Evolutionary conservation across 2,797 vertebrate species (phyloP).

Genomic region (Sphaeramia orbicularis): DNA sequence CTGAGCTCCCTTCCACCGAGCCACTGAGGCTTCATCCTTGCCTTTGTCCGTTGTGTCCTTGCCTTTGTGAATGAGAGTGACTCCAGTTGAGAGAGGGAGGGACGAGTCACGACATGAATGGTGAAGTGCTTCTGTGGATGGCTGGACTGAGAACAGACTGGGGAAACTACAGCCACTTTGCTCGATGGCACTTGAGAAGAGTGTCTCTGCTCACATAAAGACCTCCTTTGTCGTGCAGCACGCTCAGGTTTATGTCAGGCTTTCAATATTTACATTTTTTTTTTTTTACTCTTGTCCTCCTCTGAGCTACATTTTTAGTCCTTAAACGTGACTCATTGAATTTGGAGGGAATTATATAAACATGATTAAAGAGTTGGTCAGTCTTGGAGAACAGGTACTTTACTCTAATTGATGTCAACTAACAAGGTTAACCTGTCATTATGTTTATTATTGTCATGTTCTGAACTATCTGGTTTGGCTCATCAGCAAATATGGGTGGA

Average conservation of each 20-base stretch:
- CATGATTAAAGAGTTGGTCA: no score
- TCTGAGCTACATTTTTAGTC: neutral
- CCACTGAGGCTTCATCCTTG: neutral
- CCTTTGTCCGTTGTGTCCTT: conserved; percentile 13
- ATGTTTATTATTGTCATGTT: neutral
- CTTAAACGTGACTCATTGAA: neutral
- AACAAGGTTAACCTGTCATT: neutral
- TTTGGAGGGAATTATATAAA: neutral
- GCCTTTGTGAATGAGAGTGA: conserved; percentile 35
- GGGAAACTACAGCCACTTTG: conserved; percentile 23
- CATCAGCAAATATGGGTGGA: neutral
- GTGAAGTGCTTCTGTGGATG: conserved; percentile 23
- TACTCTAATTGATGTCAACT: no score
- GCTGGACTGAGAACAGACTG: conserved; percentile 1
- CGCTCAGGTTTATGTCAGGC: neutral
- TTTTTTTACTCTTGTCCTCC: neutral
- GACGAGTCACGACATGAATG: conserved; percentile 45
- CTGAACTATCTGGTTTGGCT: neutral
- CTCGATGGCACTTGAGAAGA: conserved; percentile 3
- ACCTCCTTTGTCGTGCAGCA: neutral
- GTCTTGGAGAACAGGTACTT: no score
- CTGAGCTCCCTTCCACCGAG: neutral
- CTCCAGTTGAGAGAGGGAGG: conserved; percentile 28
- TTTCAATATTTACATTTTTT: neutral
- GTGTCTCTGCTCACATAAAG: conserved; percentile 9